Evolutionary conservation across 1,140 invertebrate species (phyloP), one percentile per base, ranked within the genome.

Genomic region (Tetragonula clypearis): DNA sequence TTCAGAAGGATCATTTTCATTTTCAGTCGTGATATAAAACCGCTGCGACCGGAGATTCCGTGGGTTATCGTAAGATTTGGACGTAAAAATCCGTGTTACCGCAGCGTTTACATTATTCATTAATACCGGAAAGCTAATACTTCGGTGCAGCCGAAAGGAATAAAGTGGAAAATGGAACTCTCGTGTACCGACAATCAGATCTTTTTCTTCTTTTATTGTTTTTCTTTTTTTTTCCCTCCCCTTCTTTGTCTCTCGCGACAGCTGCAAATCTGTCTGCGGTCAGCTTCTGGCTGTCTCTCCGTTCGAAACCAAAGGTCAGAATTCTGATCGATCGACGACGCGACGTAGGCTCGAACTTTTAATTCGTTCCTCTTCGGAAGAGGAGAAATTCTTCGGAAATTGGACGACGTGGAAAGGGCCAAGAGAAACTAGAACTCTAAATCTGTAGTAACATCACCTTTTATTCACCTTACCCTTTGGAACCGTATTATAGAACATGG

Each of bases 251-350:
- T 72, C 49, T 41, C 41, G 12, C 3, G 23, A 21, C n/a, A 56
- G 21, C 1, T 0, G 12, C 53, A 15, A 58, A 58, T 69, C 78
- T 35, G 21, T 80, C 26, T 35, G 49, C 26, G 77, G 55, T 68
- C 56, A 49, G 65, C n/a, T 41, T 78, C 26, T 19, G 17, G 21
- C 49, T 30, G 8, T 49, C 23, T 65, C 8, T 21, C 76, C n/a
- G n/a, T 23, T 3, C 17, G 21, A 41, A 56, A 11, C 30, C 5
- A 65, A 35, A 19, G 21, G 60, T n/a, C 49, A 66, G 49, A 56
- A 80, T 71, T 66, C 66, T 56, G 65, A 71, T 80, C 65, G 66
- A 79, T 79, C 78, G 56, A 5, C 53, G 8, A 12, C 11, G 8
- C 35, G 19, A 71, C 19, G 68, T 56, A 75, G 73, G 73, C 19